These are phyloP conservation scores for Cosmopolites sordidus DNA, from an alignment of 2,888 invertebrate species.

Conservation along the genomic window DNA sequence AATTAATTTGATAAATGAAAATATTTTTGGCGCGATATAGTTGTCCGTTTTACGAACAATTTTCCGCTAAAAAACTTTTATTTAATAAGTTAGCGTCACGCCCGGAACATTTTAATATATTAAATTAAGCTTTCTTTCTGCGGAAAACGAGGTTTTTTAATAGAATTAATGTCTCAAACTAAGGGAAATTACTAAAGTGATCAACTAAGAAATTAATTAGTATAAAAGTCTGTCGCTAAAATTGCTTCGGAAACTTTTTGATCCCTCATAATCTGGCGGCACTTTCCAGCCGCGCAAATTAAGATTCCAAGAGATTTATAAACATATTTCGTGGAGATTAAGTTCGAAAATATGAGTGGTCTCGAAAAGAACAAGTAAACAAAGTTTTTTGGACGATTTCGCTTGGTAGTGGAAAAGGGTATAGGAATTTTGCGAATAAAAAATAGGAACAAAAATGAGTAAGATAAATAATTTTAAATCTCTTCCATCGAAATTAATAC, in stretches of 20 bases:
- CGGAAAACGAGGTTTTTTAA: not conserved
- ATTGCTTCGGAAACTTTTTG: constrained; percentile 9
- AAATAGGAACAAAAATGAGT: too few relatives aligned
- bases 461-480: too few relatives aligned
- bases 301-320: constrained; percentile 9
- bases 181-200: constrained; percentile 11
- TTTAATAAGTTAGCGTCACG: not conserved
- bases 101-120: constrained; percentile 1
- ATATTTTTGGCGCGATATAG: not conserved
- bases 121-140: not conserved
- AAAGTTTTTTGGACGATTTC: not conserved
- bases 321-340: constrained; percentile 12
- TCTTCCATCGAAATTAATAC: too few relatives aligned
- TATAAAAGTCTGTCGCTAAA: constrained; percentile 4
- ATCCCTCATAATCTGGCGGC: constrained; percentile 7
- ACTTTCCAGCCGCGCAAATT: not conserved
- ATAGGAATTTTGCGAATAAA: too few relatives aligned
- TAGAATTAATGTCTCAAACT: constrained; percentile 1
- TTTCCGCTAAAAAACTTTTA: not conserved
- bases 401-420: too few relatives aligned
- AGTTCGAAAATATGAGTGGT: not conserved
- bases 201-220: constrained; percentile 8
- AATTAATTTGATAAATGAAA: not conserved
- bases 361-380: not conserved
- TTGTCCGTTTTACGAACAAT: not conserved